Evolutionary conservation across 1,140 invertebrate genomes (phyloP).

Genomic region (Drosophila obscura): DNA sequence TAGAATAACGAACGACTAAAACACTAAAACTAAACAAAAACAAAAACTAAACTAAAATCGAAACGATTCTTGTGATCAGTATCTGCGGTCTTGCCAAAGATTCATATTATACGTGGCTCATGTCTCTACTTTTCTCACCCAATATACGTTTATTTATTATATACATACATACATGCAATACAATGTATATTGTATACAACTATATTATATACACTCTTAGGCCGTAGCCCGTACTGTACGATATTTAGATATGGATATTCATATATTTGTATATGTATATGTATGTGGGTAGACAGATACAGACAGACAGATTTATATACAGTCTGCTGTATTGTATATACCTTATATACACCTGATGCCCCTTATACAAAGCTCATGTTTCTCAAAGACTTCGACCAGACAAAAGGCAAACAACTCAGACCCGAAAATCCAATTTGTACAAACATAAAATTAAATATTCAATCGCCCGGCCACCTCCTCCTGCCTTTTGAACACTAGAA

Average conservation of each 20-base stretch:
- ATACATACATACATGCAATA: background rate
- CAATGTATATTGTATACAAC: conserved; percentile 5
- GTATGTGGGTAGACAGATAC: no score
- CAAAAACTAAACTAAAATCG: conserved; percentile 33
- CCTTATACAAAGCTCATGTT: conserved; percentile 42
- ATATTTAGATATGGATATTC: no score
- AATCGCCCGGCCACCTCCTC: conserved; percentile 29
- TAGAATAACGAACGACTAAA: conserved; percentile 27
- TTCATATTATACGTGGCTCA: conserved; percentile 50
- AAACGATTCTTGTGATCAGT: conserved; percentile 76
- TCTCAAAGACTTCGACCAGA: conserved; percentile 36
- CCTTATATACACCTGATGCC: background rate
- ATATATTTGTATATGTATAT: no score
- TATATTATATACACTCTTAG: conserved; percentile 18
- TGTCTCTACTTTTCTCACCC: conserved; percentile 11
- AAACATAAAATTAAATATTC: conserved; percentile 27
- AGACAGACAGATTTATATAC: no score
- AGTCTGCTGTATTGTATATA: background rate
- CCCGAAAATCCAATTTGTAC: conserved; percentile 23
- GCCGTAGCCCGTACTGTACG: background rate
- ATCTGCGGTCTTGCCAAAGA: conserved; percentile 78
- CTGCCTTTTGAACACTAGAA: conserved; percentile 44
- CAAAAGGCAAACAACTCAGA: conserved; percentile 20
- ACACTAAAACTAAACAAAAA: background rate
- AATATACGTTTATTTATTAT: conserved; percentile 5